phyloP scores from a whole-genome alignment of 2,797 vertebrate genomes.

The Danio jaintianensis region DNA sequence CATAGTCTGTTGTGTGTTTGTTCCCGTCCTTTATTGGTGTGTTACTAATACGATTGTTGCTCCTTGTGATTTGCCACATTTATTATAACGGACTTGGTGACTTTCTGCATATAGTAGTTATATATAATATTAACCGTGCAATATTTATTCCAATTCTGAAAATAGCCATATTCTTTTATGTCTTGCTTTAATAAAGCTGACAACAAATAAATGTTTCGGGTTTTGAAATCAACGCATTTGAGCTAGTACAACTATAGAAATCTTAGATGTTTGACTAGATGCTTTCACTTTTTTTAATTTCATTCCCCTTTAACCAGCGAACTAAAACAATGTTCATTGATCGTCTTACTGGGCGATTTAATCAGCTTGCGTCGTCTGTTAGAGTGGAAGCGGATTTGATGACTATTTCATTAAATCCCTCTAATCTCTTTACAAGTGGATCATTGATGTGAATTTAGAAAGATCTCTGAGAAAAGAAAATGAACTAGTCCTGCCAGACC shows the following conservation, averaged over 20 bases:
- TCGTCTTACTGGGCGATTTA: not conserved
- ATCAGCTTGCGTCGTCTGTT: conserved; percentile 8
- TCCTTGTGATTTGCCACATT: too few relatives aligned
- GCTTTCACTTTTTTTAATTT: not conserved
- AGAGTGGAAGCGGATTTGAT: conserved; percentile 24
- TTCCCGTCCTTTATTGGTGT: too few relatives aligned
- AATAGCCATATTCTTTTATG: too few relatives aligned
- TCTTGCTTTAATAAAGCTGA: not conserved
- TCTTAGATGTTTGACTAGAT: not conserved
- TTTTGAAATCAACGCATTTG: not conserved
- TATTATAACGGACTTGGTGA: too few relatives aligned
- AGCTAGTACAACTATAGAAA: not conserved
- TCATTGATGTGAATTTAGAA: conserved; percentile 44
- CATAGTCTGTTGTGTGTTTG: too few relatives aligned
- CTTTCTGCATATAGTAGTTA: not conserved
- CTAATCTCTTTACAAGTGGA: conserved; percentile 35
- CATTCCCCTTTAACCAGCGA: not conserved
- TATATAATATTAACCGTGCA: not conserved
- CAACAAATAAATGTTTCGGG: not conserved
- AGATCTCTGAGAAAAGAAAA: conserved; percentile 14
- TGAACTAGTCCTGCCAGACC: not conserved
- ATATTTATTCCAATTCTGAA: not conserved
- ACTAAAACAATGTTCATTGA: not conserved
- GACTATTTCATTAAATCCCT: conserved; percentile 39
- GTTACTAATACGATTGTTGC: too few relatives aligned